A percentile compares a stretch with the other conserved stretches of the same genome.
These are phyloP conservation scores for Chionodraco myersi DNA, from an alignment of 2,113 vertebrate genomes.

Conservation along the genomic window DNA sequence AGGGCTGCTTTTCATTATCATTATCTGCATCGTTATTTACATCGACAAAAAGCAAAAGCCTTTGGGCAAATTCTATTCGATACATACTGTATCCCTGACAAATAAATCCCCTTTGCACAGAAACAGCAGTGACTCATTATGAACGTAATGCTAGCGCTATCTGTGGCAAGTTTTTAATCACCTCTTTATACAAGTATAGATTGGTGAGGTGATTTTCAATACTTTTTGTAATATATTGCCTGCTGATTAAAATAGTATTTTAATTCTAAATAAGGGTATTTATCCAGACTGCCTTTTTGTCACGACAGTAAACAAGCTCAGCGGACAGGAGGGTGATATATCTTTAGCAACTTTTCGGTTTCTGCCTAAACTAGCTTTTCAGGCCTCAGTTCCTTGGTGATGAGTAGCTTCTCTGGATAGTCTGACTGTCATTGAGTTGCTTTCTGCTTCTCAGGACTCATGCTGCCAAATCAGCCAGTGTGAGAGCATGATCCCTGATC, in stretches of 20 bases:
- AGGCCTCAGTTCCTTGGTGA: conserved; percentile 14
- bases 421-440: conserved; percentile 39
- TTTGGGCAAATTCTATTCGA: not conserved
- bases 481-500: conserved; percentile 71
- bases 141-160: not conserved
- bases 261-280: not conserved
- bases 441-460: conserved; percentile 33
- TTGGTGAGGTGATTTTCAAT: not conserved
- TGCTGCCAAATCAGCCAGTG: conserved; percentile 54
- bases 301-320: not conserved
- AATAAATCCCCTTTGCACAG: not conserved
- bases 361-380: not conserved
- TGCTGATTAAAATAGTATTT: not conserved
- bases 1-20: not conserved
- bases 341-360: conserved; percentile 9
- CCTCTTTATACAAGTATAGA: not conserved
- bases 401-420: conserved; percentile 37
- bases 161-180: not conserved
- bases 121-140: not conserved
- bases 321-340: not conserved
- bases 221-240: not conserved
- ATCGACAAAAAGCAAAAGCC: not conserved
- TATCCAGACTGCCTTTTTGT: not conserved
- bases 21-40: not conserved
- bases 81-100: not conserved